These are phyloP conservation scores for Tachypleus tridentatus DNA, from an alignment of 1,140 invertebrate species.

Conservation along the genomic window DNA sequence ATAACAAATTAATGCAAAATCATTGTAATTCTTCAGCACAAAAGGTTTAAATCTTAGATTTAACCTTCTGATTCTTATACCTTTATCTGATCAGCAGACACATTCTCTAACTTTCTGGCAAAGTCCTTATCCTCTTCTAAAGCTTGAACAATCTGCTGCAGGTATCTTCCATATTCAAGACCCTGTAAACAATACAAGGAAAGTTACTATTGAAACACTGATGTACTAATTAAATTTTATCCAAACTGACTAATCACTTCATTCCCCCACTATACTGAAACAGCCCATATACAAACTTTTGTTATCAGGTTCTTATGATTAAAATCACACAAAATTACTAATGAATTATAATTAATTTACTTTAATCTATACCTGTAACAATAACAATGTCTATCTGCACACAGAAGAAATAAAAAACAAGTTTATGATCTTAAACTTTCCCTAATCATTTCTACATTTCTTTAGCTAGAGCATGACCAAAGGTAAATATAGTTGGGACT, in stretches of 20 bases:
- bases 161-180: constrained; percentile 71
- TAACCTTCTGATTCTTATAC: constrained; percentile 35
- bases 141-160: constrained; percentile 70
- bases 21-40: too few species aligned
- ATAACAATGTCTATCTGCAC: too few species aligned
- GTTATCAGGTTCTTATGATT: background rate
- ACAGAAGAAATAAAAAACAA: too few species aligned
- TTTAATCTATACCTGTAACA: background rate
- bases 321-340: background rate
- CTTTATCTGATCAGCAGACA: constrained; percentile 60
- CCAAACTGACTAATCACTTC: background rate
- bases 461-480: too few species aligned
- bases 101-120: constrained; percentile 62
- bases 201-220: background rate
- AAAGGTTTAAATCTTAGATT: too few species aligned
- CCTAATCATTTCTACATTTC: too few species aligned
- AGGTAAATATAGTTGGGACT: too few species aligned
- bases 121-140: constrained; percentile 75
- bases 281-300: background rate
- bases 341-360: background rate
- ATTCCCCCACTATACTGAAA: background rate
- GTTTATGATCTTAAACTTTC: too few species aligned
- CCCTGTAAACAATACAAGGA: constrained; percentile 16
- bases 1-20: too few species aligned
- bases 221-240: background rate